phyloP scores from a whole-genome alignment of 2,113 vertebrate genomes.

The Procavia capensis region DNA sequence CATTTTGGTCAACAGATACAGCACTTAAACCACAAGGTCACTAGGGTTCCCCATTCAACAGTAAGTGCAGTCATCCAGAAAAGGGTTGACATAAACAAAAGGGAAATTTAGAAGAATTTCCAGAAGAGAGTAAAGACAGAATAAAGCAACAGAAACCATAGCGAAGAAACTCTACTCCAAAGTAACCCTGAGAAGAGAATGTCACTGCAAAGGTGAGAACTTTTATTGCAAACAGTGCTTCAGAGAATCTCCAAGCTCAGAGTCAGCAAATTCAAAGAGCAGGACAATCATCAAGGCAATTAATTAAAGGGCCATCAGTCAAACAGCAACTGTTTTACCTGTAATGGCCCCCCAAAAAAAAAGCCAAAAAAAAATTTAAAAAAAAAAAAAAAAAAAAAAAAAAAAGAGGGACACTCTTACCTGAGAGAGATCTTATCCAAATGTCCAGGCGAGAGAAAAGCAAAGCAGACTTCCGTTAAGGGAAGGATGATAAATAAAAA shows the following conservation, averaged over 20 bases:
- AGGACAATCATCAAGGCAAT: conserved; percentile 43
- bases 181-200: background rate
- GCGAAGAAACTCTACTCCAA: background rate
- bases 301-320: conserved; percentile 69
- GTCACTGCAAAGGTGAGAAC: conserved; percentile 40
- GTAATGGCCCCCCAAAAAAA: background rate
- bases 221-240: conserved; percentile 54
- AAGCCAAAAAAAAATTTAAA: background rate
- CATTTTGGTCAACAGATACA: too few species aligned
- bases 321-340: conserved; percentile 37
- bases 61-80: background rate
- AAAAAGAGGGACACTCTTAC: conserved; percentile 17
- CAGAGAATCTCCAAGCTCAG: conserved; percentile 39
- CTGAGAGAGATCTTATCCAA: background rate
- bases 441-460: background rate
- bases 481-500: background rate
- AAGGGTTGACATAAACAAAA: background rate
- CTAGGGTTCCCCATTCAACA: too few species aligned
- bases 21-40: too few species aligned
- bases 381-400: background rate
- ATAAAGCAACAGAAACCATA: background rate
- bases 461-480: background rate
- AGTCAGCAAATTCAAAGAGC: conserved; percentile 74
- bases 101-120: conserved; percentile 32
- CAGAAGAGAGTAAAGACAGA: background rate